Conservation (phyloP, 2,888 invertebrate species). For the Zhuqinia jingwanae region DNA sequence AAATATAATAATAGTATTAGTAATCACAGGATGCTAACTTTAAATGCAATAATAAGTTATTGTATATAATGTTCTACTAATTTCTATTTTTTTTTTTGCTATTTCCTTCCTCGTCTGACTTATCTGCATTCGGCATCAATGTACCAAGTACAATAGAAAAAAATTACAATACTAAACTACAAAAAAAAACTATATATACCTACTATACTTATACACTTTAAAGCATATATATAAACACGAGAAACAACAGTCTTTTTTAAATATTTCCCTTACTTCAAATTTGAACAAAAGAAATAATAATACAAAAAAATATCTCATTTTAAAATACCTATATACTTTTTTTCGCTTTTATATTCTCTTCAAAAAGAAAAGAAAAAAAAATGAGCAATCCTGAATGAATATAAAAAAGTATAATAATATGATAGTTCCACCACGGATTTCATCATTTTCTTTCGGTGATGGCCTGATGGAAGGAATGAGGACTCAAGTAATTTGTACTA, state of each 20-base stretch:
- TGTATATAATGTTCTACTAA: constrained; percentile 23
- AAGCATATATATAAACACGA: background rate
- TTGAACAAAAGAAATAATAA: constrained; percentile 11
- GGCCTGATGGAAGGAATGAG: constrained; percentile 80
- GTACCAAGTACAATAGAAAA: constrained; percentile 30
- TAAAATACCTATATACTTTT: constrained; percentile 25
- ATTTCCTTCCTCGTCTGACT: constrained; percentile 64
- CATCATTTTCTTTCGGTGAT: constrained; percentile 81
- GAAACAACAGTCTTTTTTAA: background rate
- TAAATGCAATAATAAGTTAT: background rate
- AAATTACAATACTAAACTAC: background rate
- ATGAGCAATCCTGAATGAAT: constrained; percentile 46
- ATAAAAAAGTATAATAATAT: constrained; percentile 51
- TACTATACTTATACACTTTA: constrained; percentile 29
- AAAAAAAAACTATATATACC: background rate
- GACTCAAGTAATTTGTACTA: constrained; percentile 80
- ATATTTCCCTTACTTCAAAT: background rate
- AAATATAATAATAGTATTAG: background rate
- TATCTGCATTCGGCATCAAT: constrained; percentile 67
- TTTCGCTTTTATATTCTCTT: background rate
- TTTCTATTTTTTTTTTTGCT: no score
- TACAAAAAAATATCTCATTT: constrained; percentile 23
- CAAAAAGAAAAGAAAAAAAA: background rate
- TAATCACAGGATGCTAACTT: background rate
- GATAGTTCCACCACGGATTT: constrained; percentile 81